Evolutionary conservation across 2,888 invertebrate genomes (phyloP).

Genomic region (Ophion slaviceki): DNA sequence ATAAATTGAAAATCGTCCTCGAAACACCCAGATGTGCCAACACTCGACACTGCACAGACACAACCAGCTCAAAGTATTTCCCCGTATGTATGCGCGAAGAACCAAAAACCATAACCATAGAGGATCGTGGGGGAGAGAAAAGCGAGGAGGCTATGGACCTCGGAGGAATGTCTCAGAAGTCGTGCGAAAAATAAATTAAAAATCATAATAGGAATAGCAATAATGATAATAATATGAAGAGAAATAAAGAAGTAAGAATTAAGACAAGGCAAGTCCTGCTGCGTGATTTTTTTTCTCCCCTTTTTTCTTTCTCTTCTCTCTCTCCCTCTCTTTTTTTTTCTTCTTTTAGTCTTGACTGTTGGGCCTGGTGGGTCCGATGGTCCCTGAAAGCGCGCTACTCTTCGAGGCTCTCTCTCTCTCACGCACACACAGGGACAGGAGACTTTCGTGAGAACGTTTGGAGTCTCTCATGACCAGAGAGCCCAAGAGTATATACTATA

Average conservation of each 20-base stretch:
- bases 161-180: constrained; percentile 53
- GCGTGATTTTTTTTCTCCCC: constrained; percentile 16
- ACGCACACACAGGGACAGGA: neutral
- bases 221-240: constrained; percentile 12
- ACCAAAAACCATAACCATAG: neutral
- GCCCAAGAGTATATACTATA: neutral
- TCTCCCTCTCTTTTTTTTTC: constrained; percentile 8
- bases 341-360: constrained; percentile 20
- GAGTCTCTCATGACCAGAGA: constrained; percentile 28
- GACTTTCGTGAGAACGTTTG: constrained; percentile 60
- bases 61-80: neutral
- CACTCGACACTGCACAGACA: too few relatives aligned
- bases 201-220: constrained; percentile 32
- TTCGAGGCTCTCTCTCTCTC: constrained; percentile 8
- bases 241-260: constrained; percentile 48
- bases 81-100: neutral
- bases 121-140: neutral
- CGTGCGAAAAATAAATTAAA: constrained; percentile 51
- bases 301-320: constrained; percentile 5
- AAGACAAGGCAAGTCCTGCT: constrained; percentile 26
- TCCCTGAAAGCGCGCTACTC: constrained; percentile 44
- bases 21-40: too few relatives aligned
- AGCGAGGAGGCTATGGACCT: constrained; percentile 20
- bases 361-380: constrained; percentile 26
- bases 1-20: too few relatives aligned